phyloP scores from a whole-genome alignment of 2,888 invertebrate genomes.

The Buathra laborator region DNA sequence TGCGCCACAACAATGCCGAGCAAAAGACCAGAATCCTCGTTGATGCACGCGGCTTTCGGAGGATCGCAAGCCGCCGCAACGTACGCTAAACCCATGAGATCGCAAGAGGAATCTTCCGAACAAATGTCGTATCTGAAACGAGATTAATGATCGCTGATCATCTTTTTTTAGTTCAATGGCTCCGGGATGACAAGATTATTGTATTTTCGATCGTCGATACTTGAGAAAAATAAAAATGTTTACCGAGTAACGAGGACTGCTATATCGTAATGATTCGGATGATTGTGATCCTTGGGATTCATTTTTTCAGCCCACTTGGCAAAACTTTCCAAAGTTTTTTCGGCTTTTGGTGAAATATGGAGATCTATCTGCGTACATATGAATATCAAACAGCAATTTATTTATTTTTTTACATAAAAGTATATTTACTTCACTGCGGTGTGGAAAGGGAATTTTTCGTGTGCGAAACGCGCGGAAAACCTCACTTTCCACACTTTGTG shows the following conservation, averaged over 20 bases:
- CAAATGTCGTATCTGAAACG: slow-evolving; percentile 78
- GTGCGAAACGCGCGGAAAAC: no score
- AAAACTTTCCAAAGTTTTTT: slow-evolving; percentile 88
- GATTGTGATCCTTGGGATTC: slow-evolving; percentile 91
- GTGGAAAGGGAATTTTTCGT: no score
- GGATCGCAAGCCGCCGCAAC: slow-evolving; percentile 96
- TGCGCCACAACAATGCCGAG: slow-evolving; percentile 96
- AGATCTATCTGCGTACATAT: slow-evolving; percentile 84
- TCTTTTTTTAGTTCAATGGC: background rate
- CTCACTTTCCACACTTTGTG: no score
- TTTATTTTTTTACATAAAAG: no score
- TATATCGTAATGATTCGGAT: slow-evolving; percentile 95
- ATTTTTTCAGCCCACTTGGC: slow-evolving; percentile 88
- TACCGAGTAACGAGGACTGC: slow-evolving; percentile 93
- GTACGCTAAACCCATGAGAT: slow-evolving; percentile 95
- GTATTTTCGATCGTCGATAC: background rate
- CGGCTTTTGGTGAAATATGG: slow-evolving; percentile 86
- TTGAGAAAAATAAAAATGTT: slow-evolving; percentile 45
- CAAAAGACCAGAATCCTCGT: slow-evolving; percentile 96
- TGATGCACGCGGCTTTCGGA: slow-evolving; percentile 94
- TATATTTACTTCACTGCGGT: no score
- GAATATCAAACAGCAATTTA: background rate
- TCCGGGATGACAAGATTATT: background rate
- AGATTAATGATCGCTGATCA: slow-evolving; percentile 75
- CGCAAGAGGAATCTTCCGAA: slow-evolving; percentile 83